These are phyloP conservation scores for Symphodus melops DNA, from an alignment of 2,113 vertebrate species.

Conservation along the genomic window DNA sequence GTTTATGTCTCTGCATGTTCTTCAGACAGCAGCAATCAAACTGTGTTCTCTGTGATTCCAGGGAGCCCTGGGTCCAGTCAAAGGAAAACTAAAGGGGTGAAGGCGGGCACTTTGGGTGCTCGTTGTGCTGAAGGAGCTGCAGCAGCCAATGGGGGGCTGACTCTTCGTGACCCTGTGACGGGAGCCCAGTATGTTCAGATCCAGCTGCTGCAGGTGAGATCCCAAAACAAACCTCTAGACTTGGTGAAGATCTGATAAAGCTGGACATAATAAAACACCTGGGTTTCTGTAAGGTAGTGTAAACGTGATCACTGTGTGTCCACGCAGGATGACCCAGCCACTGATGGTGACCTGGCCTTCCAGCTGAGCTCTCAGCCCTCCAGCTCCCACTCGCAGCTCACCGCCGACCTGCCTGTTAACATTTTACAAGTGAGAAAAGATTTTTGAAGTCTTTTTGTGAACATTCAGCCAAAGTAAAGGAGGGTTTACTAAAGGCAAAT, in stretches of 20 bases:
- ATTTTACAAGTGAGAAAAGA: conserved; percentile 88
- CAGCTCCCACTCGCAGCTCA: conserved; percentile 89
- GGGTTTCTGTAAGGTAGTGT: too few species aligned
- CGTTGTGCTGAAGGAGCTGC: conserved; percentile 81
- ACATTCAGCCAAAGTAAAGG: too few species aligned
- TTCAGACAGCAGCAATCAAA: too few species aligned
- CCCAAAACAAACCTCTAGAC: not conserved
- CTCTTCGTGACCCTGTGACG: conserved; percentile 85
- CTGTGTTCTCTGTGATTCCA: conserved; percentile 48
- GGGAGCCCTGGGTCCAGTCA: conserved; percentile 79
- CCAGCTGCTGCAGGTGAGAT: conserved; percentile 92
- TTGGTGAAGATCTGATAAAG: too few species aligned
- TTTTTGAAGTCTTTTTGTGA: not conserved
- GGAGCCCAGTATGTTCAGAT: conserved; percentile 91
- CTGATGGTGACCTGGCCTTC: conserved; percentile 90
- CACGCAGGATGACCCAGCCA: conserved; percentile 87
- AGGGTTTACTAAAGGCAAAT: too few species aligned
- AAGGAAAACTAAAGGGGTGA: conserved; percentile 84
- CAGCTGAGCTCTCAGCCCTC: conserved; percentile 90
- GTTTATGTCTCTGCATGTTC: too few species aligned
- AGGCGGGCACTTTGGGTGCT: conserved; percentile 66
- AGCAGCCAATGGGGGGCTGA: conserved; percentile 82
- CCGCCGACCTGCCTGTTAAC: conserved; percentile 91
- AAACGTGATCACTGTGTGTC: conserved; percentile 14
- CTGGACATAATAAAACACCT: too few species aligned